Evolutionary conservation across 2,888 invertebrate genomes (phyloP).

Genomic region (Trissoscelio sp.): DNA sequence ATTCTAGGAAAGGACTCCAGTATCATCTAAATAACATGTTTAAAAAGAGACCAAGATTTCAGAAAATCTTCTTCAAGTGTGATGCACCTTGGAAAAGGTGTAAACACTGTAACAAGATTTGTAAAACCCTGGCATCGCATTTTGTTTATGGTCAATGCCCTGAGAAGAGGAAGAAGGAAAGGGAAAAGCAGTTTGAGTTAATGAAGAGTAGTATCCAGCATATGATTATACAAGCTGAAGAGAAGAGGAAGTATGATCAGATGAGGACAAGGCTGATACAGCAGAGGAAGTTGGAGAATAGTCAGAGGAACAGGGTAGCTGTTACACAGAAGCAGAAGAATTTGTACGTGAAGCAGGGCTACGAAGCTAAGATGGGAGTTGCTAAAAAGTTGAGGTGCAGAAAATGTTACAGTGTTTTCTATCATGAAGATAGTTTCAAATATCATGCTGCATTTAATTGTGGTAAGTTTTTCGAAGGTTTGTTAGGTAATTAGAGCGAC

Average conservation of each 20-base stretch:
- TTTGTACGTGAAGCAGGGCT: too few species aligned
- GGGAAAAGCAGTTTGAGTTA: constrained; percentile 10
- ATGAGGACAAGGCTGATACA: not conserved
- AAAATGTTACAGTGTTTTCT: constrained; percentile 11
- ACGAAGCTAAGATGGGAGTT: not conserved
- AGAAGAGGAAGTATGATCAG: not conserved
- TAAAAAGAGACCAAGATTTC: constrained; percentile 33
- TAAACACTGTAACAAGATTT: constrained; percentile 23
- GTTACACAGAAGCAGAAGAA: too few species aligned
- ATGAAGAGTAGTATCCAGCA: too few species aligned
- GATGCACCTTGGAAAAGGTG: constrained; percentile 34
- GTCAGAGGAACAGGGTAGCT: not conserved
- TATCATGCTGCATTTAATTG: constrained; percentile 26
- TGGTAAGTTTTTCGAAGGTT: constrained; percentile 7
- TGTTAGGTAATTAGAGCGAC: not conserved
- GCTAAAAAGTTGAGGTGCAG: not conserved
- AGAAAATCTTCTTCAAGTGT: constrained; percentile 37
- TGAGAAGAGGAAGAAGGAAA: constrained; percentile 23
- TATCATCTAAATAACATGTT: constrained; percentile 27
- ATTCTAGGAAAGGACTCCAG: constrained; percentile 10
- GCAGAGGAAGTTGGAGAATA: not conserved
- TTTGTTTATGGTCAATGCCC: constrained; percentile 4
- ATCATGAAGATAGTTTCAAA: constrained; percentile 30
- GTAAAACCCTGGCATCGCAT: not conserved
- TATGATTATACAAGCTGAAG: too few species aligned